phyloP scores from a whole-genome alignment of 2,113 vertebrate genomes.

The Datnioides undecimradiatus region DNA sequence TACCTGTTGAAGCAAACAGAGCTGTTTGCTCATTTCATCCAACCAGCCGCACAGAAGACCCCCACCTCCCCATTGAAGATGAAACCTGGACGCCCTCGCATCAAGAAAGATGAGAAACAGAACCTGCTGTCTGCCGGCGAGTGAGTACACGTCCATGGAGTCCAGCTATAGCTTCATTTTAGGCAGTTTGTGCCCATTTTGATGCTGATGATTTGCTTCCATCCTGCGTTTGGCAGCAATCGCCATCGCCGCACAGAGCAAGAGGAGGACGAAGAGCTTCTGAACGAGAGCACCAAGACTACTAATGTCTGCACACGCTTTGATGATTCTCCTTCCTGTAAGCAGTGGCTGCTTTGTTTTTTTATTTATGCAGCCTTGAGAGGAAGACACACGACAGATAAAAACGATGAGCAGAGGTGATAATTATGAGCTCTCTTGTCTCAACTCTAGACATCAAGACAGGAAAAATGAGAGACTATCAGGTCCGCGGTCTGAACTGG shows the following conservation, averaged over 20 bases:
- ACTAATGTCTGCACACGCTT: constrained; percentile 97
- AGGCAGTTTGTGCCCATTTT: neutral
- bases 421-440: constrained; percentile 22
- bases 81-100: constrained; percentile 96
- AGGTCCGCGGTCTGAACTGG: constrained; percentile 97
- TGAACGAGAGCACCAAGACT: constrained; percentile 95
- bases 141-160: constrained; percentile 85
- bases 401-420: neutral
- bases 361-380: neutral
- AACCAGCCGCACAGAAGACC: constrained; percentile 98
- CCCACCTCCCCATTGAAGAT: constrained; percentile 98
- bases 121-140: constrained; percentile 95
- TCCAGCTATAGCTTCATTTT: neutral
- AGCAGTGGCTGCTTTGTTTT: constrained; percentile 57
- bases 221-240: constrained; percentile 82
- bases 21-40: constrained; percentile 98
- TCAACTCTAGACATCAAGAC: constrained; percentile 90
- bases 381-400: neutral
- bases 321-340: constrained; percentile 97
- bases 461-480: constrained; percentile 97
- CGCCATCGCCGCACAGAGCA: constrained; percentile 97
- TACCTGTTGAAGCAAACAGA: constrained; percentile 99
- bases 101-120: constrained; percentile 99
- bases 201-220: neutral
- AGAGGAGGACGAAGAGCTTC: constrained; percentile 96